Percentiles rank a stretch among this genome's conserved stretches.
Evolutionary conservation across 2,888 invertebrate species (phyloP).

Genomic region (Pyrrhopygopsis socrates): DNA sequence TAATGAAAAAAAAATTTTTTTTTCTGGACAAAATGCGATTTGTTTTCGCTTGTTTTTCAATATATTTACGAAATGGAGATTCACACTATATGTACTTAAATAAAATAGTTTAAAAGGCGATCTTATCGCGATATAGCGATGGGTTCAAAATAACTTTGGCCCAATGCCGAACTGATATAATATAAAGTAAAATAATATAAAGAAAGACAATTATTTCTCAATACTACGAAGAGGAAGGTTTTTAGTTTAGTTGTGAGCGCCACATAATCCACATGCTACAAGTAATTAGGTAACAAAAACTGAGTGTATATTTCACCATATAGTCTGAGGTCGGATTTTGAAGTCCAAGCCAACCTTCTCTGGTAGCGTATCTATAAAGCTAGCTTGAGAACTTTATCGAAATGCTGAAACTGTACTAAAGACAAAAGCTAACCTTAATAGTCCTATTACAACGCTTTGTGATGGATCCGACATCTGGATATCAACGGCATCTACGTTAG

Average conservation of each 20-base stretch:
- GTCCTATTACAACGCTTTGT: constrained; percentile 22
- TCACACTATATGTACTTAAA: background rate
- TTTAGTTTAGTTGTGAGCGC: no score
- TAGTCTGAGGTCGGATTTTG: no score
- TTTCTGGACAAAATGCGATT: no score
- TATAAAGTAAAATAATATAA: background rate
- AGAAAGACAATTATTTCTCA: background rate
- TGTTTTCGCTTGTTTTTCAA: no score
- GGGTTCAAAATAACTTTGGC: background rate
- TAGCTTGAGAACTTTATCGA: constrained; percentile 18
- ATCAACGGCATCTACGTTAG: constrained; percentile 29
- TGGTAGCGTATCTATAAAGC: background rate
- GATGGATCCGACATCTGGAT: no score
- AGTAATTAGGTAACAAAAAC: no score
- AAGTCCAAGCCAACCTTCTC: no score
- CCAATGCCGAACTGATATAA: no score
- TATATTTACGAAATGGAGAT: no score
- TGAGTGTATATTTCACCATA: no score
- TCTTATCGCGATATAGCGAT: background rate
- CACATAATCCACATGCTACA: no score
- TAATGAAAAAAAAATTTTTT: no score
- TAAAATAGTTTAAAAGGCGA: background rate
- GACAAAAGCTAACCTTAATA: constrained; percentile 33
- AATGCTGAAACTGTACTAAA: constrained; percentile 22
- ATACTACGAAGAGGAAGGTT: background rate